These are phyloP conservation scores for Eretmocerus hayati DNA, from an alignment of 2,888 invertebrate genomes.

Conservation along the genomic window DNA sequence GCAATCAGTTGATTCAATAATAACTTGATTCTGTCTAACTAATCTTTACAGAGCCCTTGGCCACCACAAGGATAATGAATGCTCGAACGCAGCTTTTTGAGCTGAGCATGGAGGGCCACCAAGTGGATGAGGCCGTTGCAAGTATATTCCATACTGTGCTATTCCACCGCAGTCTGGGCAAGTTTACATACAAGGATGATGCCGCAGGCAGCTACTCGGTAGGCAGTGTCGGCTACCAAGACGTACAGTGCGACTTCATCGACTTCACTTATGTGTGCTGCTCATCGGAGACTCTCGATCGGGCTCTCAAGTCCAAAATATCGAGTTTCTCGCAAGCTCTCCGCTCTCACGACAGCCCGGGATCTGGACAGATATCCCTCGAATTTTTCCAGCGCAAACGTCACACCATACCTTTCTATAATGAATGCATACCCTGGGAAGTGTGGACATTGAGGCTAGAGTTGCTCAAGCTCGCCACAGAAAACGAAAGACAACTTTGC, in stretches of 20 bases:
- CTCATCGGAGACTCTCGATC: constrained; percentile 71
- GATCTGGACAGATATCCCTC: constrained; percentile 77
- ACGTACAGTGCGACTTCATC: constrained; percentile 96
- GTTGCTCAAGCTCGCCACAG: constrained; percentile 75
- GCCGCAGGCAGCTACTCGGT: constrained; percentile 92
- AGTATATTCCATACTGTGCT: constrained; percentile 88
- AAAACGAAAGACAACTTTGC: constrained; percentile 79
- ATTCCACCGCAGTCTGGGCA: constrained; percentile 84
- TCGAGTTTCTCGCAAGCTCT: constrained; percentile 71
- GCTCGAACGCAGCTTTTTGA: constrained; percentile 75
- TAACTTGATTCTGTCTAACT: no score
- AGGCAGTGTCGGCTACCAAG: constrained; percentile 90
- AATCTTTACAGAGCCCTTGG: no score
- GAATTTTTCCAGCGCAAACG: constrained; percentile 93
- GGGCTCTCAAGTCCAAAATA: constrained; percentile 67
- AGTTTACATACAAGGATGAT: constrained; percentile 90
- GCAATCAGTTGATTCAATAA: no score
- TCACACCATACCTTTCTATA: constrained; percentile 72
- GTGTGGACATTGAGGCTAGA: constrained; percentile 94
- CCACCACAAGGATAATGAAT: constrained; percentile 68
- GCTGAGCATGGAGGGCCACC: constrained; percentile 80
- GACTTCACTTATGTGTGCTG: constrained; percentile 97
- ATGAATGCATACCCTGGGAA: constrained; percentile 96
- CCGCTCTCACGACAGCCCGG: constrained; percentile 62
- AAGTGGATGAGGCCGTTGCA: constrained; percentile 86